These are phyloP conservation scores for Eriocheir sinensis DNA, from an alignment of 1,140 invertebrate genomes.

Conservation along the genomic window DNA sequence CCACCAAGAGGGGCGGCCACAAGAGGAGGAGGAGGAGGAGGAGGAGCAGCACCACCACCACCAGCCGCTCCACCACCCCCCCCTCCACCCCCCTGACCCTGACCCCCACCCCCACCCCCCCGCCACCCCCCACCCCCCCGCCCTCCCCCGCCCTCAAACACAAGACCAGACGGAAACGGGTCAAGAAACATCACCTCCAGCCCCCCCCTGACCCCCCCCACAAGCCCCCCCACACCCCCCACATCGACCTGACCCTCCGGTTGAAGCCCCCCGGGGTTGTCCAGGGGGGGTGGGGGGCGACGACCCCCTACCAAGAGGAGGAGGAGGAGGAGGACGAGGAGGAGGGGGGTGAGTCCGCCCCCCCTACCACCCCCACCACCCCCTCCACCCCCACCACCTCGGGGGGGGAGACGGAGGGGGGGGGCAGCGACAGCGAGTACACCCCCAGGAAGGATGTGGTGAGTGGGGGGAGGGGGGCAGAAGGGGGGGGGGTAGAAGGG, in stretches of 20 bases:
- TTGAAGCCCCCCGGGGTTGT: constrained; percentile 75
- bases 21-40: neutral
- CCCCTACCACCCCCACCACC: neutral
- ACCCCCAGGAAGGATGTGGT: constrained; percentile 60
- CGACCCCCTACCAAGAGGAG: neutral
- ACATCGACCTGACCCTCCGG: constrained; percentile 72
- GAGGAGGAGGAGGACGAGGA: constrained; percentile 41
- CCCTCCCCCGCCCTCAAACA: constrained; percentile 63
- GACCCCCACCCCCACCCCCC: constrained; percentile 81
- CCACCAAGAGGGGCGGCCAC: neutral
- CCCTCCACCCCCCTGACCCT: neutral
- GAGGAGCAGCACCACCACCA: neutral
- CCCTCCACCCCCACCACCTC: constrained; percentile 39
- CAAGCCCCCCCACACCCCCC: constrained; percentile 76
- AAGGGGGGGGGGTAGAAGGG: neutral
- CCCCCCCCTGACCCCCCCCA: neutral
- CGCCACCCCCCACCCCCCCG: constrained; percentile 85
- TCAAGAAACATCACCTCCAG: neutral
- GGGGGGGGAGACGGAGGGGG: constrained; percentile 57
- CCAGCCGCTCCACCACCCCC: neutral
- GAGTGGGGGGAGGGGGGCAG: neutral
- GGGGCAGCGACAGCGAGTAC: constrained; percentile 50
- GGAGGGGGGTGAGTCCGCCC: neutral
- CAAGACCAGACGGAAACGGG: neutral
- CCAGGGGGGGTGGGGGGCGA: constrained; percentile 54